Evolutionary conservation across 2,113 vertebrate genomes (phyloP).

Genomic region (Centropristis striata): DNA sequence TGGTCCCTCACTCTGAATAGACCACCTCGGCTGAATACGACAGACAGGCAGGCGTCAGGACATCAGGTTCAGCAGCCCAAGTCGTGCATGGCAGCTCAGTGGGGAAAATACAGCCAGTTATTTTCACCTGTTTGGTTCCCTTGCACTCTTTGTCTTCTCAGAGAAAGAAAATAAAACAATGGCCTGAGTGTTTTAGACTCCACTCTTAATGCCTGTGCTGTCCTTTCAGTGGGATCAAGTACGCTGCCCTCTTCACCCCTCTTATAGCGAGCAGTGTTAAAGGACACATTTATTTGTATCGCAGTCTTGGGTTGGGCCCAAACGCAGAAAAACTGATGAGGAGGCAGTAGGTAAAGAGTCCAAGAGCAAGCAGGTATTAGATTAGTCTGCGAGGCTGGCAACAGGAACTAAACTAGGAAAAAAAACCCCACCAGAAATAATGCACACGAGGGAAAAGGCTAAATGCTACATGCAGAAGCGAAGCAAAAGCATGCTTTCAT

Average conservation of each 20-base stretch:
- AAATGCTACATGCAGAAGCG: no score
- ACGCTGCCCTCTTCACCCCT: slow-evolving; percentile 17
- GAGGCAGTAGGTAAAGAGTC: no score
- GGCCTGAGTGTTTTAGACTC: slow-evolving; percentile 61
- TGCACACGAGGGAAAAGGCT: no score
- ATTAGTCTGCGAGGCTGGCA: no score
- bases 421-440: no score
- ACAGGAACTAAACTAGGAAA: no score
- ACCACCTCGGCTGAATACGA: slow-evolving; percentile 84
- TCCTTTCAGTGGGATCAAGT: slow-evolving; percentile 30
- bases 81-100: slow-evolving; percentile 56
- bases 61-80: slow-evolving; percentile 79
- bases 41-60: slow-evolving; percentile 85
- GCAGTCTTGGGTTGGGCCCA: no score
- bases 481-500: no score
- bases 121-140: slow-evolving; percentile 82
- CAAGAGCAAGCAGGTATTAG: no score
- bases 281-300: slow-evolving; percentile 10
- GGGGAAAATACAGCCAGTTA: slow-evolving; percentile 72
- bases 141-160: slow-evolving; percentile 66
- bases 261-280: slow-evolving; percentile 12
- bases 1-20: slow-evolving; percentile 83
- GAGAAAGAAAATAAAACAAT: slow-evolving; percentile 67
- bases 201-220: slow-evolving; percentile 31
- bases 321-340: no score